A percentile compares a stretch with the other conserved stretches of the same genome.
Conservation (phyloP, 2,888 invertebrate genomes). For the Eupithecia pulchellata region DNA sequence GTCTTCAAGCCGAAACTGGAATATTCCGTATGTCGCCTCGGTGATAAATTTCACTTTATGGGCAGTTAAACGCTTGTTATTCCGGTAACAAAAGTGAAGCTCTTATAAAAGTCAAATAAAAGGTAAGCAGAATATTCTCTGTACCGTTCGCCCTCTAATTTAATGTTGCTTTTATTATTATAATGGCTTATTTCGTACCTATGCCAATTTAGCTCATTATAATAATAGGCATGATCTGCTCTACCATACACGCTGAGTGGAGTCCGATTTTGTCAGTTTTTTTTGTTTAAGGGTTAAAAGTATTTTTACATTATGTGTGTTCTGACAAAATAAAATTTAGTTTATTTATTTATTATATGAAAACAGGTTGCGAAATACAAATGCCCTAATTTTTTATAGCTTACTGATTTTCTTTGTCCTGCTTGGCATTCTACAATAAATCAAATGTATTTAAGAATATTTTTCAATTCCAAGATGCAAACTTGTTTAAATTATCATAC, state of each 20-base stretch:
- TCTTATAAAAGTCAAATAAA: conserved; percentile 62
- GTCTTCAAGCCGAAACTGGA: conserved; percentile 59
- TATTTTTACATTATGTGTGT: no score
- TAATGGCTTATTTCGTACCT: conserved; percentile 39
- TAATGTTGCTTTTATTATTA: conserved; percentile 53
- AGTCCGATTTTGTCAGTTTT: no score
- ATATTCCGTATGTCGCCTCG: conserved; percentile 66
- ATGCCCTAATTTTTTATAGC: neutral
- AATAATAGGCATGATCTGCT: no score
- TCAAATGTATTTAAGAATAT: neutral
- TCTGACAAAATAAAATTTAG: no score
- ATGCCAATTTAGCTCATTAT: conserved; percentile 44
- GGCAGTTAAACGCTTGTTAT: conserved; percentile 77
- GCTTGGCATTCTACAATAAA: neutral
- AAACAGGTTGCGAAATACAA: neutral
- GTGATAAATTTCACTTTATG: conserved; percentile 74
- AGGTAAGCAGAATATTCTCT: conserved; percentile 54
- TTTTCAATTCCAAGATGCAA: neutral
- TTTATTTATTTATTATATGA: no score
- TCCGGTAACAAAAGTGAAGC: conserved; percentile 66
- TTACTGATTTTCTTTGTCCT: neutral
- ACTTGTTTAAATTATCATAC: neutral
- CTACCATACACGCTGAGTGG: no score
- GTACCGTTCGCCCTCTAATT: conserved; percentile 45
- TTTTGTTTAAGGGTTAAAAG: no score